Evolutionary conservation across 1,140 invertebrate species (phyloP), one percentile per base, ranked within the genome.

Genomic region (Tetramorium alpestre): DNA sequence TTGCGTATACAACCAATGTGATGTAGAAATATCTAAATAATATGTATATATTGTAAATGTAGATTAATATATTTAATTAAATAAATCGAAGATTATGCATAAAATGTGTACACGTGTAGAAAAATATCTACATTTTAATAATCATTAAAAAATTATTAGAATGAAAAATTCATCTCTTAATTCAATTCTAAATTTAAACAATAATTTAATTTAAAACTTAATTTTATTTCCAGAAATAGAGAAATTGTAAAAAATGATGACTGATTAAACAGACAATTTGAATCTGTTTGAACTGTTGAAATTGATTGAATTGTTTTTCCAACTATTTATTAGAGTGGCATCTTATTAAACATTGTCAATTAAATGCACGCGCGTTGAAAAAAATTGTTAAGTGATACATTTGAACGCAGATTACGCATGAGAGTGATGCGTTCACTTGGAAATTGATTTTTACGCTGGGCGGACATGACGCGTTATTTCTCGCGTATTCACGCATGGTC

Each of bases 401-500:
- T 60, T 25, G 54, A 18, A 38, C 69, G 33, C 69, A 75, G 41
- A 84, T 84, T 75, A 84, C 69, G 33, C 22, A 25, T 70, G 58
- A 25, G 47, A 64, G 75, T 38, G 73, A 80, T 51, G 75, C 73
- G 33, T 65, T 65, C 60, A 22, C 16, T 54, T 85, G 73, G 44
- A 80, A 85, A 80, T 85, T 80, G 47, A 64, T 85, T 85, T 78
- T 77, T 67, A 80, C 47, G 38, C 47, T 6, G 44, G 13, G 16
- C 25, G 33, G n/a, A 78, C 33, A 44, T 62, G 58, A 75, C 58
- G 58, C 73, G 16, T 65, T 64, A 67, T 77, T 80, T 85, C 84
- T 65, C 77, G 84, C 84, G 73, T 85, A 47, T 85, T 85, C 75
- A 85, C 72, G 84, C 49, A 51, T 65, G 41, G 22, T 49, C 25